These are phyloP conservation scores for Zaprionus vittiger DNA, from an alignment of 1,140 invertebrate genomes.

Conservation along the genomic window DNA sequence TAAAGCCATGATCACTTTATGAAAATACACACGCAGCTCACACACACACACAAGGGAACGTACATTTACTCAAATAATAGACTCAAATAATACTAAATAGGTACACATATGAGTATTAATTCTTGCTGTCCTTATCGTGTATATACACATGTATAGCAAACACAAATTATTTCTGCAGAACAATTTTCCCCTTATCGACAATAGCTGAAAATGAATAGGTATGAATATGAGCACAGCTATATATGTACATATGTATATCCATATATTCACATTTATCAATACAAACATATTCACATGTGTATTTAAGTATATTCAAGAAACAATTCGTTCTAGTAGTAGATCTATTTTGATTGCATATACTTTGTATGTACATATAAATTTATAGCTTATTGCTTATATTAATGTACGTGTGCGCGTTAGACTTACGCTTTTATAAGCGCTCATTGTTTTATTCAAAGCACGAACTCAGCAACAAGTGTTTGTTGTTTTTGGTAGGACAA, in stretches of 20 bases:
- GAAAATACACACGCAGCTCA: not conserved
- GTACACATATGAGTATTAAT: not conserved
- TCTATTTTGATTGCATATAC: not conserved
- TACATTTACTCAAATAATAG: not conserved
- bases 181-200: not conserved
- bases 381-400: not conserved
- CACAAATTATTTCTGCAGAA: not conserved
- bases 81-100: not conserved
- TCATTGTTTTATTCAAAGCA: constrained; percentile 39
- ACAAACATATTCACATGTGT: too few relatives aligned
- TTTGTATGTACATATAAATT: not conserved
- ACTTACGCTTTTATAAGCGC: constrained; percentile 59
- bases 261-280: too few relatives aligned
- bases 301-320: not conserved
- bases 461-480: constrained; percentile 7
- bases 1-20: constrained; percentile 24
- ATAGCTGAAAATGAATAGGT: not conserved
- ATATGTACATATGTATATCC: too few relatives aligned
- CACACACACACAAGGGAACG: not conserved
- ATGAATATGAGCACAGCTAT: too few relatives aligned
- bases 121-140: not conserved
- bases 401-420: constrained; percentile 50
- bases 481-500: constrained; percentile 8
- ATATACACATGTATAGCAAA: not conserved
- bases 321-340: not conserved